A percentile compares a stretch with the other conserved stretches of the same genome.
These are phyloP conservation scores for Lasioglossum pauxillum DNA, from an alignment of 2,888 invertebrate genomes.

Conservation along the genomic window DNA sequence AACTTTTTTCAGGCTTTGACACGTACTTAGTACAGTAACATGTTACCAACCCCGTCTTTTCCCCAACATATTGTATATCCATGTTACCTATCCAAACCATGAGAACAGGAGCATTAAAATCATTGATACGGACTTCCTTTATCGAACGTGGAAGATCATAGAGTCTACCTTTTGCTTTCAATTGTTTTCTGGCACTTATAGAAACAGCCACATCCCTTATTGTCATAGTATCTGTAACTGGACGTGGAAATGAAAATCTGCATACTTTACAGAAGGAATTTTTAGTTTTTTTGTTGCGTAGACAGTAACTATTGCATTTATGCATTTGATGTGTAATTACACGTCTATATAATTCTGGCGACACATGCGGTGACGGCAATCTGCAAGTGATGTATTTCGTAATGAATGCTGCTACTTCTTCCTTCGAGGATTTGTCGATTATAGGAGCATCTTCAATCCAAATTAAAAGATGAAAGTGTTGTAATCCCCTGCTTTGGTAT, in stretches of 20 bases:
- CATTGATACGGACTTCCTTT: too few relatives aligned
- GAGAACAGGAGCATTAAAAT: too few relatives aligned
- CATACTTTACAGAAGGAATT: slow-evolving; percentile 61
- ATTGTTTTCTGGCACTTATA: too few relatives aligned
- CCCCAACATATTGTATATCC: too few relatives aligned
- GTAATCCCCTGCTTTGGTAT: slow-evolving; percentile 43
- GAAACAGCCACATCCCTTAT: too few relatives aligned
- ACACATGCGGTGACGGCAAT: background rate
- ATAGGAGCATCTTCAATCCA: background rate
- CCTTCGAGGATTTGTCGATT: background rate
- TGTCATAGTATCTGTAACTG: slow-evolving; percentile 56
- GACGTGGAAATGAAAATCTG: slow-evolving; percentile 72
- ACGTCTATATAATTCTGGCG: background rate
- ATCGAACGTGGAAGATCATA: too few relatives aligned
- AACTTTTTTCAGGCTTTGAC: too few relatives aligned
- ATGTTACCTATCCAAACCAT: too few relatives aligned
- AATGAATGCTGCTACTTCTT: background rate
- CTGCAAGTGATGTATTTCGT: background rate
- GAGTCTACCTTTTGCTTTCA: too few relatives aligned
- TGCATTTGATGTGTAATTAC: background rate
- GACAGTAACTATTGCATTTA: slow-evolving; percentile 59
- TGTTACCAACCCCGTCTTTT: too few relatives aligned
- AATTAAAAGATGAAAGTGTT: slow-evolving; percentile 53
- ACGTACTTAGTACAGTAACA: too few relatives aligned
- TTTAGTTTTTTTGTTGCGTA: slow-evolving; percentile 66